These are phyloP conservation scores for Lonchura striata DNA, from an alignment of 2,113 vertebrate species.

Conservation along the genomic window DNA sequence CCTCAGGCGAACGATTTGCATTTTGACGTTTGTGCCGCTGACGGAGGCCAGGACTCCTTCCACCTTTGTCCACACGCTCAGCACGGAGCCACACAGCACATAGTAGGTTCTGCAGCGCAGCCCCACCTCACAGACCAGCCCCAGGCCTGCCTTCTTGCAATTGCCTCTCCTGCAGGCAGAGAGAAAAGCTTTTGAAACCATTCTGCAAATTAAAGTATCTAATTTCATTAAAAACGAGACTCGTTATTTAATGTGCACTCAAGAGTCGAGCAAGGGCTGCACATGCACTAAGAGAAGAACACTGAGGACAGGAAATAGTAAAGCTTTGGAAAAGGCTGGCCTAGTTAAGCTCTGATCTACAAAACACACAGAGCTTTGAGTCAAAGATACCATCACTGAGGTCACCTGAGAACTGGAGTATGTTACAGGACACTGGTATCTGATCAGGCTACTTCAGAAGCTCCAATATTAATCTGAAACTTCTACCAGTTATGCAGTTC, in stretches of 20 bases:
- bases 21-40: conserved; percentile 94
- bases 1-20: conserved; percentile 94
- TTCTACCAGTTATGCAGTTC: background rate
- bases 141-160: conserved; percentile 92
- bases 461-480: background rate
- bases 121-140: conserved; percentile 94
- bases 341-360: background rate
- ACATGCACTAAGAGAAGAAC: background rate
- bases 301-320: background rate
- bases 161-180: conserved; percentile 87
- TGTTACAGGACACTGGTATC: background rate
- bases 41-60: conserved; percentile 93
- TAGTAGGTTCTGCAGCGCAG: conserved; percentile 92
- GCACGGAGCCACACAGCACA: conserved; percentile 92
- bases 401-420: background rate
- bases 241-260: fast-evolving
- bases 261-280: background rate
- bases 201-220: background rate
- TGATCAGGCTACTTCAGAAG: background rate
- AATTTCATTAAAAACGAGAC: background rate
- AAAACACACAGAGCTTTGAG: background rate
- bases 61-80: conserved; percentile 98
- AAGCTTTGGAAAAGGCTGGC: background rate
- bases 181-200: background rate
- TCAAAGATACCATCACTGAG: background rate